Base-by-base conservation (phyloP, 2,797 vertebrate species). In the Philypnodon macrostomus region DNA sequence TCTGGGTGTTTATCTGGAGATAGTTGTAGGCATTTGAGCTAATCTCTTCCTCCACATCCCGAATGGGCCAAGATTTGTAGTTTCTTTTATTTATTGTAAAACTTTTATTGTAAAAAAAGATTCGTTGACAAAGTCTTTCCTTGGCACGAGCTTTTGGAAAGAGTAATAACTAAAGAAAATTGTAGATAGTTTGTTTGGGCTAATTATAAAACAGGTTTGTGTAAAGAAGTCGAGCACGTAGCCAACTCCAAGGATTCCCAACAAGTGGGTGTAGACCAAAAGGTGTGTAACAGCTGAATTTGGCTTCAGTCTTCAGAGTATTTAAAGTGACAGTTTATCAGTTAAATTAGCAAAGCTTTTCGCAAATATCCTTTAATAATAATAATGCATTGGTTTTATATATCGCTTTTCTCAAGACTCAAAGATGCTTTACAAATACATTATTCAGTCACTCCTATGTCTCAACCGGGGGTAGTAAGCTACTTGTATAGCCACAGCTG, bases 1-100 rank as follows among this genome's bases (percentile, higher is more conserved):
- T 73, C 27, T 4, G 11, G 4, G 27, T 47, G 52, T 70, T 72
- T 57, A 33, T 48, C 26, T 56, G 13, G 36, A 46, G 47, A 54
- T 33, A 35, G 36, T 45, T 63, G 32, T 48, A 39, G 37, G 63
- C 33, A 21, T 60, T 58, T 59, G 26, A 56, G 34, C 50, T 64
- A 14, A 74, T 67, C 40, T 63, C 35, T 39, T 17, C 52, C 40
- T 16, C 58, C 13, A 37, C 51, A 53, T 66, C 2, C n/a, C 8
- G 45, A 21, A 21, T 23, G 45, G 32, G 45, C 45, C 24, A 31
- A 34, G 31, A 31, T 34, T 23, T 13, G 18, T 23, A 47, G 18
- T 13, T 34, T 10, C 27, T 31, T 18, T 8, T 17, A 41, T 15
- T 18, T 24, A 24, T n/a, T n/a, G n/a, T n/a, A 33, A 14, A 19